These are phyloP conservation scores for Papilio polyxenes DNA, from an alignment of 1,140 invertebrate species.

Conservation along the genomic window DNA sequence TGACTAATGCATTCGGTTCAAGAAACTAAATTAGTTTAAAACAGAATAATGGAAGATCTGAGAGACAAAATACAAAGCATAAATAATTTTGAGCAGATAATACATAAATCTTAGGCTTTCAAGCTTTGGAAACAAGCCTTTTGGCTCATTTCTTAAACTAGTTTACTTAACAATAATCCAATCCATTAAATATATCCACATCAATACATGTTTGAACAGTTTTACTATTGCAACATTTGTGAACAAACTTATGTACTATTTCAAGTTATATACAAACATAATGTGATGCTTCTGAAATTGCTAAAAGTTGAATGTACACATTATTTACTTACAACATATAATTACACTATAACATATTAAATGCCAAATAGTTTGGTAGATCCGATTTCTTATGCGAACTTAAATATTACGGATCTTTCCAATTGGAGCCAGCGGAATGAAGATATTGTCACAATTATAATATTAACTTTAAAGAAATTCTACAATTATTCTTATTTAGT, in stretches of 20 bases:
- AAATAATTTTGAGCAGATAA: constrained; percentile 7
- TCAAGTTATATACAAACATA: constrained; percentile 26
- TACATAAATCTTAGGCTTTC: constrained; percentile 15
- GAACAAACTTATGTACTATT: constrained; percentile 23
- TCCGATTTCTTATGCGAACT: constrained; percentile 30
- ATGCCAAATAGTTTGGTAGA: constrained; percentile 35
- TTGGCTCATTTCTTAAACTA: neutral
- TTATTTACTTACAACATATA: constrained; percentile 19
- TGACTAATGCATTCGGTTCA: neutral
- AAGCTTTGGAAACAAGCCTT: neutral
- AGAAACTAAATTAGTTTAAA: neutral
- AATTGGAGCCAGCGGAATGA: constrained; percentile 16
- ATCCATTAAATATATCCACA: neutral
- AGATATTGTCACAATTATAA: neutral
- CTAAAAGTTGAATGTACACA: constrained; percentile 22
- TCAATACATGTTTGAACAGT: constrained; percentile 2
- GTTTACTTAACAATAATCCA: neutral
- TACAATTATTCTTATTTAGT: neutral
- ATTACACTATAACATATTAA: constrained; percentile 32
- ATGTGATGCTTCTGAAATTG: constrained; percentile 18
- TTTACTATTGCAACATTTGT: constrained; percentile 15
- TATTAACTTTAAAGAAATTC: neutral
- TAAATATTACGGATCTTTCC: neutral
- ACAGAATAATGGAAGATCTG: constrained; percentile 19
- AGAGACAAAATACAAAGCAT: neutral